Evolutionary conservation across 1,140 invertebrate species (phyloP).

Genomic region (Mactra quadrangularis): DNA sequence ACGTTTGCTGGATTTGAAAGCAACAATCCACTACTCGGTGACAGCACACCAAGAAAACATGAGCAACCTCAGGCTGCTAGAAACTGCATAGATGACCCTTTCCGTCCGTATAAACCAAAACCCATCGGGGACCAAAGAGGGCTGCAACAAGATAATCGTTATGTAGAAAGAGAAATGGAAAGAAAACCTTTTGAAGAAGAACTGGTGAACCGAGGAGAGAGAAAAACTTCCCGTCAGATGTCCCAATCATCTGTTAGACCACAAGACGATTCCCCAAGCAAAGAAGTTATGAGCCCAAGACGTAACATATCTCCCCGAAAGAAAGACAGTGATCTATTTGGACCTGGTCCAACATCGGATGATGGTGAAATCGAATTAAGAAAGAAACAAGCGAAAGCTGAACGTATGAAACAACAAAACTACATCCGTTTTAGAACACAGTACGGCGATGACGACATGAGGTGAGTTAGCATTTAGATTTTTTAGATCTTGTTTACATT

Average conservation of each 20-base stretch:
- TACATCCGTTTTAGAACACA: constrained; percentile 8
- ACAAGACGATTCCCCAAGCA: background rate
- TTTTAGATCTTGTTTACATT: too few species aligned
- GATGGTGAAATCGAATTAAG: constrained; percentile 2
- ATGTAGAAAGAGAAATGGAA: background rate
- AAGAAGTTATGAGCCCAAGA: background rate
- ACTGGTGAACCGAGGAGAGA: background rate
- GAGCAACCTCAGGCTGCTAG: background rate
- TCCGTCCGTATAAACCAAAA: background rate
- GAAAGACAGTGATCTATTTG: background rate
- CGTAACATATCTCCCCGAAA: constrained; percentile 4
- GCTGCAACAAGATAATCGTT: background rate
- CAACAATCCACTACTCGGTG: constrained; percentile 14
- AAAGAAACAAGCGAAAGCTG: background rate
- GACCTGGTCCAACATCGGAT: background rate
- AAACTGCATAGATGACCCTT: constrained; percentile 4
- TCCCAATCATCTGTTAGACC: background rate
- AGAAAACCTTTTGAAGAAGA: constrained; percentile 35
- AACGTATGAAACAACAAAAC: constrained; percentile 35
- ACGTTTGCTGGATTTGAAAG: constrained; percentile 29
- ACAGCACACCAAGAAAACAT: constrained; percentile 26
- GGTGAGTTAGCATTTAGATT: too few species aligned
- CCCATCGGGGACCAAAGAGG: background rate
- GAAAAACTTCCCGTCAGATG: background rate
- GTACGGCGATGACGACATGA: constrained; percentile 26